phyloP scores from a whole-genome alignment of 1,140 invertebrate species.

The Bombus vancouverensis region DNA sequence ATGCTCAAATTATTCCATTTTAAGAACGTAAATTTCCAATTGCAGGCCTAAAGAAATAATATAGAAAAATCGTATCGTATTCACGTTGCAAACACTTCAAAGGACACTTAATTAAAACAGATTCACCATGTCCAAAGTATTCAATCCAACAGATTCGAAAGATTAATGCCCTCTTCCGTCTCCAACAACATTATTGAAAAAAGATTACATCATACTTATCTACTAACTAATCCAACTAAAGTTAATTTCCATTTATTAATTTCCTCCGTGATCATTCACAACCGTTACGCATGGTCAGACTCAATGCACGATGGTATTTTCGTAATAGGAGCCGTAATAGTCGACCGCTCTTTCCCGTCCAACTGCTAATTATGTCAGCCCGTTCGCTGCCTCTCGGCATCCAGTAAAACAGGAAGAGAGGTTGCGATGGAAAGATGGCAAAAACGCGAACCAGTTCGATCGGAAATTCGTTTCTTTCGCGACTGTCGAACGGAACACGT shows the following conservation, averaged over 20 bases:
- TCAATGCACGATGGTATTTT: constrained; percentile 11
- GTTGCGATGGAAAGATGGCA: neutral
- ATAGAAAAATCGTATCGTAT: too few relatives aligned
- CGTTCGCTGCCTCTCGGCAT: neutral
- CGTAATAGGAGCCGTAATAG: constrained; percentile 16
- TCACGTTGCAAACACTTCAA: too few relatives aligned
- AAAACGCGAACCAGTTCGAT: constrained; percentile 38
- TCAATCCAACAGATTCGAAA: too few relatives aligned
- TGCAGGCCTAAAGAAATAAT: neutral
- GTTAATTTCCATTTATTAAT: neutral
- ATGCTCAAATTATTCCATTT: too few relatives aligned
- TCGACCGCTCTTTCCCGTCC: neutral
- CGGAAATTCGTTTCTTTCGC: neutral
- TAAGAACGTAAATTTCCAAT: neutral
- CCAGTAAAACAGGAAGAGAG: constrained; percentile 29
- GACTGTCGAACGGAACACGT: neutral
- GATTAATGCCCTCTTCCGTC: too few relatives aligned
- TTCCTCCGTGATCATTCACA: neutral
- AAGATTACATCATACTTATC: too few relatives aligned
- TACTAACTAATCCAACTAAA: neutral
- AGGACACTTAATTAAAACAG: too few relatives aligned
- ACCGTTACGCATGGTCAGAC: constrained; percentile 14
- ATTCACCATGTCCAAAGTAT: too few relatives aligned
- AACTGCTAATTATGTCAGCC: constrained; percentile 26
- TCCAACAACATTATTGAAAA: too few relatives aligned